Conservation (phyloP, 2,888 invertebrate genomes). For the Eupithecia tripunctaria region DNA sequence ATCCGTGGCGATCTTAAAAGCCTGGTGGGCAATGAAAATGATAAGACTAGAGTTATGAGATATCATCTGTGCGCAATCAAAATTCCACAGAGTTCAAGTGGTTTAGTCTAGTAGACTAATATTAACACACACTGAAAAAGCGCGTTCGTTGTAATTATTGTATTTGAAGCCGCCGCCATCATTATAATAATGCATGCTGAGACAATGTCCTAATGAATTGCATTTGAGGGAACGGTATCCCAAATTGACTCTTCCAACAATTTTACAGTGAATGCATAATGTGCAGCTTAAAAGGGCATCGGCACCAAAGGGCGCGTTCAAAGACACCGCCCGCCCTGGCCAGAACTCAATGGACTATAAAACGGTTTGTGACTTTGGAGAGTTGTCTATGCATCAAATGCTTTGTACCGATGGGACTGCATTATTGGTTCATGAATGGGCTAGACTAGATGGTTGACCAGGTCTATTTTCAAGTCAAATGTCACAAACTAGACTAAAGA, state of each 20-base stretch:
- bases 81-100: conserved; percentile 42
- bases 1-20: conserved; percentile 6
- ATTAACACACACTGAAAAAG: neutral
- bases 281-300: conserved; percentile 51
- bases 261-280: conserved; percentile 40
- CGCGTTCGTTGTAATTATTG: neutral
- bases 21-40: conserved; percentile 10
- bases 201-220: conserved; percentile 20
- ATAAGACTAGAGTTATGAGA: conserved; percentile 10
- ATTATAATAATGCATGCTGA: neutral
- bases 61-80: conserved; percentile 10
- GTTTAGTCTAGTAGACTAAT: neutral
- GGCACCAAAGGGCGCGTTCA: conserved; percentile 54
- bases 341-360: conserved; percentile 41
- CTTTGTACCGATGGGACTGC: neutral
- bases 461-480: neutral
- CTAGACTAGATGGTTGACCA: neutral
- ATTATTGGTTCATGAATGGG: neutral
- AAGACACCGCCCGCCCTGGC: conserved; percentile 55
- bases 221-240: neutral
- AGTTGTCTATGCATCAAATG: neutral
- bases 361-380: neutral
- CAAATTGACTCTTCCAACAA: conserved; percentile 36
- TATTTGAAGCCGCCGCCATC: neutral
- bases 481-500: neutral